Conservation (phyloP, 2,888 invertebrate species). For the Villa cingulata region DNA sequence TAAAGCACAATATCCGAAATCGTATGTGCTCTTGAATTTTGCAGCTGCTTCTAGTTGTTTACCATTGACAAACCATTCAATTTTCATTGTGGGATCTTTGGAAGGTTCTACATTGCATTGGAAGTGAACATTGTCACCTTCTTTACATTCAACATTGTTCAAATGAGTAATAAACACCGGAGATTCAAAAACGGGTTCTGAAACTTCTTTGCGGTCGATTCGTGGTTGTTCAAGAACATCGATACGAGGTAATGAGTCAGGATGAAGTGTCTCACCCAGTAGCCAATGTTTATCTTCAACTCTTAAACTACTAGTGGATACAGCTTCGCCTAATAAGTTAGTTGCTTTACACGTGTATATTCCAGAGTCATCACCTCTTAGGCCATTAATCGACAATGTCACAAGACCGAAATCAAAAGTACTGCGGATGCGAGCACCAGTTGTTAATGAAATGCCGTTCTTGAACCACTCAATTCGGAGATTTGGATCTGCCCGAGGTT, state of each 20-base stretch:
- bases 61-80: constrained; percentile 93
- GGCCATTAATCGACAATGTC: constrained; percentile 73
- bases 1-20: constrained; percentile 90
- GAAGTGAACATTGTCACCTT: constrained; percentile 79
- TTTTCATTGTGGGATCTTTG: constrained; percentile 76
- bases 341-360: constrained; percentile 91
- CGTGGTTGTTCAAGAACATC: constrained; percentile 73
- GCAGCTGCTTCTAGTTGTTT: constrained; percentile 77
- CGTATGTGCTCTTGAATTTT: constrained; percentile 82
- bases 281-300: constrained; percentile 82
- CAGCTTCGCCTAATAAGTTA: constrained; percentile 86
- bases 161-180: constrained; percentile 84
- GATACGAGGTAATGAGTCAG: constrained; percentile 75
- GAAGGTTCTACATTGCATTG: constrained; percentile 87
- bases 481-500: constrained; percentile 79
- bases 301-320: constrained; percentile 80
- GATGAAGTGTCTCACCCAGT: constrained; percentile 74
- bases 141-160: constrained; percentile 77
- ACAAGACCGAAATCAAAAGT: constrained; percentile 96
- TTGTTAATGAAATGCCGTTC: constrained; percentile 73
- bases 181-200: constrained; percentile 67
- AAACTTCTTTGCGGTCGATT: constrained; percentile 48
- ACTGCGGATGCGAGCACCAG: constrained; percentile 79
- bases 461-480: constrained; percentile 85
- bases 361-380: constrained; percentile 83